Base-by-base conservation (phyloP, 2,888 invertebrate species). In the Cerastoderma edule region DNA sequence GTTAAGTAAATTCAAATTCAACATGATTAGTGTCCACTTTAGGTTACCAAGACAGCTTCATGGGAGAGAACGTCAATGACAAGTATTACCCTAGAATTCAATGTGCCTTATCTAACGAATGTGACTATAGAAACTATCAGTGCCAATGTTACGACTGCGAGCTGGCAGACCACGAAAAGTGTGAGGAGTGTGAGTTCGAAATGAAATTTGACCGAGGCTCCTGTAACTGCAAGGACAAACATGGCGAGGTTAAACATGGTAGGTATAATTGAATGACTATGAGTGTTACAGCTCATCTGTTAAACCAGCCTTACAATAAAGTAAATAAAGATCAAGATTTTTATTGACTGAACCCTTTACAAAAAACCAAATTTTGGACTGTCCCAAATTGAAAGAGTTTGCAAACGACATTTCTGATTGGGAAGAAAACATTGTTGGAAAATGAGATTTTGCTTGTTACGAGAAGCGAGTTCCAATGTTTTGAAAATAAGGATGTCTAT, bases 101-200 rank as follows among this genome's bases (percentile, higher is more conserved):
- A 39, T 82, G 82, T 82, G 82, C 82, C 82, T 82, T 82, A 82
- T 56, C 78, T 22, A 65, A 72, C 60, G 82, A 82, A 28, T 70
- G 66, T 60, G 81, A 72, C 48, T 54, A 56, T 54, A 53, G 74
- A 28, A 69, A 70, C 44, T 73, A 78, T 44, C 75, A 75, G 54
- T 73, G 72, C 54, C 35, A 39, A 6, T 72, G 68, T 57, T 68
- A 70, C 3, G 77, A 79, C 24, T 79, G 80, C 32, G 76, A 80
- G 35, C 27, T 72, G 39, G 56, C 72, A 10, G 81, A 79, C 33
- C 71, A 75, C n/a, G 82, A 82, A 27, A 60, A 78, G 57, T 80
- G 67, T 66, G 78, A 78, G n/a, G 80, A 80, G 22, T 73, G 70
- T 46, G 80, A 73, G 33, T 22, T 50, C 2, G 60, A 60, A n/a